Base-by-base conservation (phyloP, 2,888 invertebrate species). In the Sinelater perroti region DNA sequence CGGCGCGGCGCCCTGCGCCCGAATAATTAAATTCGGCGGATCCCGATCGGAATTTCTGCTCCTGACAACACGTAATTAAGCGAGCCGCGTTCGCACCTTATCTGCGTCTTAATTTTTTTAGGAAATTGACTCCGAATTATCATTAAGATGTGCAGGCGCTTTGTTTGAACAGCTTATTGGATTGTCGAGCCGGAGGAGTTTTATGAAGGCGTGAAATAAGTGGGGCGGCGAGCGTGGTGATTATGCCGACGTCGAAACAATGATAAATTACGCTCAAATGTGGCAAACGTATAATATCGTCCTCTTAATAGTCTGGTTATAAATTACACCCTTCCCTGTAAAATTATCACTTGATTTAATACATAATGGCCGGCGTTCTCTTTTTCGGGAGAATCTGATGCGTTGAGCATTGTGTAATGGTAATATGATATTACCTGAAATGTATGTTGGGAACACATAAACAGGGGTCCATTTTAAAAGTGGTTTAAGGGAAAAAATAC, bases 241-340 rank as follows among this genome's bases (percentile, higher is more conserved):
- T 44, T 44, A 44, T 17, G 8, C 16, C 44, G 17, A 26, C 18
- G 28, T 44, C 44, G 10, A 44, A 44, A 44, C 44, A 44, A 44
- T 44, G 44, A 44, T 44, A 44, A 44, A 44, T 44, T 44, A 16
- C 44, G 17, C 44, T 30, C 30, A 44, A 44, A 44, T 44, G 40
- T 24, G 40, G 8, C 24, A 24, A 40, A 40, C 40, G 14, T 24
- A 40, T 40, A 40, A 40, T 24, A 24, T 24, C 40, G 26, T 40
- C 40, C 40, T 26, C 40, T 13, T 40, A 40, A 40, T 40, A 40
- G 24, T 24, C 21, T 2, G 14, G 40, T 24, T 40, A 40, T 40
- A 40, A 40, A 40, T 40, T 40, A 40, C 13, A 40, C 24, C 5
- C 8, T 14, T 24, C 26, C 8, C 26, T 26, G 2, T 26, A 26